Base-by-base conservation (phyloP, 2,888 invertebrate genomes). In the Eilema sororculum region DNA sequence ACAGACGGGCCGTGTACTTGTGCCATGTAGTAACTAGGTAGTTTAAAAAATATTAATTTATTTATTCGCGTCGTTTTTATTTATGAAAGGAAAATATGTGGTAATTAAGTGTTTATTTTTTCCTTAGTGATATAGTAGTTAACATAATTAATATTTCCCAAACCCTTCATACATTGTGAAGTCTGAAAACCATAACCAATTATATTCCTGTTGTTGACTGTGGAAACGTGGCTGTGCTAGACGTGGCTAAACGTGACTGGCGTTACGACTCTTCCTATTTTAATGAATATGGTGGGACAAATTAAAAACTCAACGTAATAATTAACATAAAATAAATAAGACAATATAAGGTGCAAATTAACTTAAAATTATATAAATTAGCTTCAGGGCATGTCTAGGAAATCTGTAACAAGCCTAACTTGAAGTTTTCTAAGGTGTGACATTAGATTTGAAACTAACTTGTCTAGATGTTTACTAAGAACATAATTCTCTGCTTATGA, bases 311-410 rank as follows among this genome's bases (percentile, higher is more conserved):
- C 82, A 80, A 83, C 72, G 76, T 83, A 83, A 84, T 85, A 81
- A 83, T 75, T 76, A 78, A 77, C 52, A 41, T 86, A 28, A 28
- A 28, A 84, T 33, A 88, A 88, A 72, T 75, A 69, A 64, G 20
- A 52, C 30, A n/a, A 63, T 76, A 72, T 76, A 69, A 75, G 75
- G 68, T 80, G 89, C 81, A 89, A 87, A 87, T 88, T 88, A 74
- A 85, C 91, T 90, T 52, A 9, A 91, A 91, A 92, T 91, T 92
- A 93, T 93, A 91, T 91, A 89, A 71, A 58, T 69, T 72, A 52
- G 41, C 69, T 61, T 30, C 73, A 69, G 67, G 64, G 59, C 16
- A n/a, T 37, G 46, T 65, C 56, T 33, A 33, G 65, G 9, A 56
- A 60, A 22, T 25, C 52, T 25, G 24, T 22, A 52, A 61, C 9